Conservation (phyloP, 2,888 invertebrate species). For the Incurvaria masculella region DNA sequence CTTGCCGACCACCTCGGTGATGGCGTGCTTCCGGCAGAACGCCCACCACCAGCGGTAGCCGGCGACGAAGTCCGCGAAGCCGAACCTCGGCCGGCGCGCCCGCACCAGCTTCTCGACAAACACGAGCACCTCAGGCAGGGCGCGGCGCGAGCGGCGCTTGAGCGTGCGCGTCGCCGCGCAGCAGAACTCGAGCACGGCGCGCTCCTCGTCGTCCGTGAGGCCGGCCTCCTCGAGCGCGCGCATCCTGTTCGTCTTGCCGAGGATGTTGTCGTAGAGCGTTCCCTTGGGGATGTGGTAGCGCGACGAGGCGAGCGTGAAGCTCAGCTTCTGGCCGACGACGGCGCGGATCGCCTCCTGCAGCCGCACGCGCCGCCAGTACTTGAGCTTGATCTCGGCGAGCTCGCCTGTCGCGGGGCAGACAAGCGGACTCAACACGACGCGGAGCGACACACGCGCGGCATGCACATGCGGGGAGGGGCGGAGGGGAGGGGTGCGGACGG, state of each 20-base stretch:
- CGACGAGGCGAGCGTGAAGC: conserved; percentile 62
- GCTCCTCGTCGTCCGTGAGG: conserved; percentile 53
- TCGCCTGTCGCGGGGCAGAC: not conserved
- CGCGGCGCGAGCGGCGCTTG: conserved; percentile 60
- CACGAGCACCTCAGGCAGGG: conserved; percentile 50
- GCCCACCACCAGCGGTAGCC: conserved; percentile 70
- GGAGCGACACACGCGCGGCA: not conserved
- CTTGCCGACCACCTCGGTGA: conserved; percentile 18
- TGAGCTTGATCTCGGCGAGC: not conserved
- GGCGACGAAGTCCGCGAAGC: conserved; percentile 53
- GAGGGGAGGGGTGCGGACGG: too few relatives aligned
- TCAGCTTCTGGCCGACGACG: conserved; percentile 63
- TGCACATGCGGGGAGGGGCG: not conserved
- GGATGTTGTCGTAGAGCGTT: conserved; percentile 64
- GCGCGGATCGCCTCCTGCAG: conserved; percentile 64
- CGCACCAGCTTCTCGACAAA: conserved; percentile 54
- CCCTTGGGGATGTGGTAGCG: conserved; percentile 64
- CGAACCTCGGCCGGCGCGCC: conserved; percentile 51
- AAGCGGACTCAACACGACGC: not conserved
- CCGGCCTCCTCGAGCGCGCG: conserved; percentile 61
- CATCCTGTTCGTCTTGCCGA: conserved; percentile 64
- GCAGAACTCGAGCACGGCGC: conserved; percentile 59
- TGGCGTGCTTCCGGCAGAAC: conserved; percentile 64
- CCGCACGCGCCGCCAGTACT: conserved; percentile 57
- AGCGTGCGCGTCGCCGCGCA: conserved; percentile 63